Base-by-base conservation (phyloP, 2,888 invertebrate species). In the Ophraella communa region DNA sequence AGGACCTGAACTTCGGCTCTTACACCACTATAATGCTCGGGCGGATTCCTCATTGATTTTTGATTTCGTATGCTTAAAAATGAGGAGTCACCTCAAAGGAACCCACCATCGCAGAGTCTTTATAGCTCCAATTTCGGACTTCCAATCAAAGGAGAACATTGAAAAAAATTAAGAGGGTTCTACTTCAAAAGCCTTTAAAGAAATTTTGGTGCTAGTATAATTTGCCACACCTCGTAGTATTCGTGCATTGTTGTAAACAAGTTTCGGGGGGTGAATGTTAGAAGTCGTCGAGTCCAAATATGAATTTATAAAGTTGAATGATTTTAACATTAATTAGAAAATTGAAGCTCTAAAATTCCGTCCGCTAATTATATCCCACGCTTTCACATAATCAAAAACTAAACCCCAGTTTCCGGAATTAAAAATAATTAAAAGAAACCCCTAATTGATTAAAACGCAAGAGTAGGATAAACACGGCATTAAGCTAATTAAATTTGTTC, bases 391-490 rank as follows among this genome's bases (percentile, higher is more conserved):
- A 51, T 51, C 49, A 27, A 51, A 51, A 51, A 51, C 49, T 51
- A 51, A 51, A 51, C 49, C 49, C 56, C 55, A 55, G 27, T 51
- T 55, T 55, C 47, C 14, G 33, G 45, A 57, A 45, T 57, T 57
- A 55, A 44, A 55, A 44, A 56, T 56, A 56, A 56, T 56, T 56
- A 57, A 57, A 57, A 56, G 56, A 56, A 56, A 56, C 44, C 47
- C 33, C 47, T 57, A 57, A 57, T 57, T 57, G 57, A 57, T 47
- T 57, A 57, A 57, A 57, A 57, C 47, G 57, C 35, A 47, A 49
- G 57, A 57, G 47, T 49, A 42, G 57, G 47, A 57, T 57, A 57
- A 57, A 57, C 49, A 57, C 27, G 14, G 47, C 57, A 57, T 57
- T 57, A 57, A 35, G 57, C 57, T 57, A 57, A 57, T 57, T 57